Conservation (phyloP, 2,888 invertebrate species). For the Andrena bicolor region DNA sequence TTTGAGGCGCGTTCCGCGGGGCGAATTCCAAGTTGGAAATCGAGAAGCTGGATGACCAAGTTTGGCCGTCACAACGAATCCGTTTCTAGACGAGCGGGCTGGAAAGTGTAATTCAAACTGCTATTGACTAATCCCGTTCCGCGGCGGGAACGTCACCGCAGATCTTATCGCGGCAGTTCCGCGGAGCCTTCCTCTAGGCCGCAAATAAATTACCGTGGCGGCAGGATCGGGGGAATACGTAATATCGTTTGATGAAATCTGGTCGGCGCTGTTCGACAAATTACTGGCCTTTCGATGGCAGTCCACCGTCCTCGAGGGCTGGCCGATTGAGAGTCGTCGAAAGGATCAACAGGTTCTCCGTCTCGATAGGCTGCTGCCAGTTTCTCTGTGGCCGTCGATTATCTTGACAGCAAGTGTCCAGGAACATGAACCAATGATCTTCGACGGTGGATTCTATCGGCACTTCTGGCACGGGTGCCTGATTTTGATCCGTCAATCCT, state of each 20-base stretch:
- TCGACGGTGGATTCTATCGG: constrained; percentile 14
- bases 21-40: constrained; percentile 40
- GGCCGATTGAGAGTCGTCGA: constrained; percentile 27
- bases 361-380: constrained; percentile 1
- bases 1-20: neutral
- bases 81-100: constrained; percentile 11
- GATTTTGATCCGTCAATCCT: constrained; percentile 13
- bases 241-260: constrained; percentile 16
- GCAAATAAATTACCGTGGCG: constrained; percentile 17
- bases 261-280: constrained; percentile 17
- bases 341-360: constrained; percentile 59
- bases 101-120: constrained; percentile 41
- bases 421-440: constrained; percentile 13
- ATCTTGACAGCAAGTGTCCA: constrained; percentile 14
- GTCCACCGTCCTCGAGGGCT: neutral
- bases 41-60: constrained; percentile 39
- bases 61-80: constrained; percentile 36
- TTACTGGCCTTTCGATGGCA: constrained; percentile 20
- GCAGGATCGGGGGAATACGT: constrained; percentile 7
- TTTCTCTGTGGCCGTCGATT: constrained; percentile 8
- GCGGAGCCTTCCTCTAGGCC: neutral
- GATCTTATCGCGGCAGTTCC: constrained; percentile 25
- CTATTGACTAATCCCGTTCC: constrained; percentile 37
- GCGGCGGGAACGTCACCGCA: constrained; percentile 13
- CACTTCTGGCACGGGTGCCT: neutral